Evolutionary conservation across 2,888 invertebrate genomes (phyloP), one percentile per base, ranked within the genome.

Genomic region (Drosophila nr. perissopoda): DNA sequence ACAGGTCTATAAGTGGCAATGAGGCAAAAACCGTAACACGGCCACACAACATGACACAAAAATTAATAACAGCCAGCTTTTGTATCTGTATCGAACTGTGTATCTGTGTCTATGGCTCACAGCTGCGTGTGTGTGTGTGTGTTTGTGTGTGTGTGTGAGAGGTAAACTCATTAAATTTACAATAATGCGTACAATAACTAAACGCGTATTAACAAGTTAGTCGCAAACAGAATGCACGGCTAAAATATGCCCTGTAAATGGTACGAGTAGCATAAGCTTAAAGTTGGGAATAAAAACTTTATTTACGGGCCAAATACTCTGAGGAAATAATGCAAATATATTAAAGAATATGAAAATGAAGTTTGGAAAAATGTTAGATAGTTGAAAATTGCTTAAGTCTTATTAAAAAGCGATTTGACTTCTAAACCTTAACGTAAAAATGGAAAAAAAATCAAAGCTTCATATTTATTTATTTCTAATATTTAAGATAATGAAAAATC

Each of bases 1-100:
- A 60, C 80, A 67, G 79, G 80, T 78, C 78, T 73, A 72, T 58
- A 73, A 83, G 87, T 84, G 89, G 84, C 87, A 84, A 84, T 84
- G 84, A 81, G 89, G 70, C 87, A 72, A 76, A 79, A 86, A 86
- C 69, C 84, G 84, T 85, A 88, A 86, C 84, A 84, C 81, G 84
- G 89, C 87, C 84, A 84, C 86, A 88, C 89, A 84, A 84, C 83
- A 84, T 85, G 83, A 87, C 88, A 84, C 86, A 82, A 82, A 84
- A 80, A 72, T 87, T 87, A 83, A 83, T 87, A 83, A 84, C 72
- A 84, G 76, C 69, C 73, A 69, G 81, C 78, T 71, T 73, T 80
- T 69, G 64, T 78, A 75, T 79, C 70, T 78, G 42, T 68, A 74
- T 67, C 79, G 69, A 58, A 11, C 1, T 54, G 45, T 33, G 53